These are phyloP conservation scores for Dicranocentrus wangi DNA, from an alignment of 2,888 invertebrate genomes.

Conservation along the genomic window DNA sequence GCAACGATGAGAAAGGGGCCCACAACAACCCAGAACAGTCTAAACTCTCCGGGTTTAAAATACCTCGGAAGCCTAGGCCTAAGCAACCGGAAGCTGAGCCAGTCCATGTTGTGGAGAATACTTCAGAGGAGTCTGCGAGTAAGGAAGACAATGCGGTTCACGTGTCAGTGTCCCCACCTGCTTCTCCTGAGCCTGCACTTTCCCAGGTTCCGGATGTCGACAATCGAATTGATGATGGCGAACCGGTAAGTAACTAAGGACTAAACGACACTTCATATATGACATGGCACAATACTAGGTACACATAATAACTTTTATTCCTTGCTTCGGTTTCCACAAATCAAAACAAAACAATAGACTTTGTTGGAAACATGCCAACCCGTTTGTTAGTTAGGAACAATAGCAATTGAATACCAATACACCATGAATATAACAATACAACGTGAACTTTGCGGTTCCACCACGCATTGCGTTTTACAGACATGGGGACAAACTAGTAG, in stretches of 20 bases:
- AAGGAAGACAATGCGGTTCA: not conserved
- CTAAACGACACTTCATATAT: too few species aligned
- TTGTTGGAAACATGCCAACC: too few species aligned
- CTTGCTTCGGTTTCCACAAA: too few species aligned
- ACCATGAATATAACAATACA: too few species aligned
- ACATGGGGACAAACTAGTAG: too few species aligned
- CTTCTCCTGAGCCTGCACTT: slow-evolving; percentile 52
- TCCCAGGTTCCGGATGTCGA: slow-evolving; percentile 50
- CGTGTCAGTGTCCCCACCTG: slow-evolving; percentile 34
- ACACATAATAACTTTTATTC: too few species aligned
- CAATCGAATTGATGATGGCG: slow-evolving; percentile 29
- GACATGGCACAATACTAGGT: too few species aligned
- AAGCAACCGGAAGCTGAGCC: slow-evolving; percentile 21
- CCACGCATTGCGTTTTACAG: too few species aligned
- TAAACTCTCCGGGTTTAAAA: slow-evolving; percentile 50
- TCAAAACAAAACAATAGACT: too few species aligned
- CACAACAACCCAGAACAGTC: slow-evolving; percentile 1
- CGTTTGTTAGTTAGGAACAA: too few species aligned
- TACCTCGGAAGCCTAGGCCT: slow-evolving; percentile 49
- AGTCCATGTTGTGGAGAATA: not conserved
- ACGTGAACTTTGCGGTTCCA: too few species aligned
- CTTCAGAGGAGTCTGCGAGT: not conserved
- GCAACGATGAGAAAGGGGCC: not conserved
- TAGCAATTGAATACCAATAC: too few species aligned
- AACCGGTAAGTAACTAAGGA: slow-evolving; percentile 41